Evolutionary conservation across 2,113 vertebrate species (phyloP), one percentile per base, ranked within the genome.

Genomic region (Toxostoma redivivum): DNA sequence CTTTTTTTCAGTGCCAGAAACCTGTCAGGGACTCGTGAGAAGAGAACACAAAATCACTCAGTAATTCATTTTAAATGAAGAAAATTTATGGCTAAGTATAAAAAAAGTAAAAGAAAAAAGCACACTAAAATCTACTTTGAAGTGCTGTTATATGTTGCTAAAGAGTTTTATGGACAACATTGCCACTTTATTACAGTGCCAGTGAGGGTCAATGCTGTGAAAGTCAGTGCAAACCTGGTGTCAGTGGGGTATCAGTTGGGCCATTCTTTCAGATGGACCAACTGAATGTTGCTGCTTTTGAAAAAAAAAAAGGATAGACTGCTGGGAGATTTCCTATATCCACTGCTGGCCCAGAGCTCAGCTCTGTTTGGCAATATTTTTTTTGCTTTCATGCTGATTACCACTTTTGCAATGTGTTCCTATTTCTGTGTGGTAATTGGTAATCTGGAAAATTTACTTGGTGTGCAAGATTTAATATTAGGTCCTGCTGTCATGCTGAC

Each of bases 381-480:
- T 58, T 57, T 90, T 79, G 37, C 61, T 67, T 92, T 50, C 85
- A 37, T 83, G 33, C 79, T 91, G 86, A 58, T 90, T 65, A 15
- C 54, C 33, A 7, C 22, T 33, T 88, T 79, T 82, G 58, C 80
- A 85, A 14, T 44, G 45, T 15, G 7, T 72, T 51, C 86, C 74
- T 82, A 10, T 81, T 93, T 92, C 81, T 79, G 48, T 66, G 47
- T 84, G 21, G 66, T 83, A 95, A 86, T 79, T 92, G 95, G 70
- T 91, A 72, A 95, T 83, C 78, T 77, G 57, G 78, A 90, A 91
- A 87, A 94, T 18, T 66, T 86, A 77, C 65, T 88, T 53, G 61
- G 74, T 88, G 91, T 91, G 86, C 92, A 81, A 87, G 91, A 79
- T 96, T 92, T 93, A 86, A 57, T 95, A 92, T 78, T 94, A 72